Evolutionary conservation across 2,888 invertebrate genomes (phyloP).

Genomic region (Plagodis pulveraria): DNA sequence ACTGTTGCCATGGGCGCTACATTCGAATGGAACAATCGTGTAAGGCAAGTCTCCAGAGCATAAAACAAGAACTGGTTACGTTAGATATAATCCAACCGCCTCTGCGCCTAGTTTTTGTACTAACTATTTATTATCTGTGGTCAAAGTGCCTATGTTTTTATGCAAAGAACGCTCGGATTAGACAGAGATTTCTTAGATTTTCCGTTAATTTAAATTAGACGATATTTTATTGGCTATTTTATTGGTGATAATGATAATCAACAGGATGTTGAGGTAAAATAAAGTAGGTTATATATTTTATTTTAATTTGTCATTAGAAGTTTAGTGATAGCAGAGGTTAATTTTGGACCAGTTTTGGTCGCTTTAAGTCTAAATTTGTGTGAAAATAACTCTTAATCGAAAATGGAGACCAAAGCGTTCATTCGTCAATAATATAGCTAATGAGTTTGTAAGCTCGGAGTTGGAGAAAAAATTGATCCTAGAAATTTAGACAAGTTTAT

Average conservation of each 20-base stretch:
- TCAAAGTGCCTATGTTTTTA: conserved; percentile 7
- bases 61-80: too few relatives aligned
- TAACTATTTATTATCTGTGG: conserved; percentile 1
- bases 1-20: conserved; percentile 30
- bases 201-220: conserved; percentile 29
- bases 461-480: too few relatives aligned
- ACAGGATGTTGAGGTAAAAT: conserved; percentile 14
- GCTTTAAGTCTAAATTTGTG: not conserved
- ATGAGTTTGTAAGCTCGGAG: too few relatives aligned
- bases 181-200: conserved; percentile 11
- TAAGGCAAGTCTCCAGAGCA: too few relatives aligned
- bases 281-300: not conserved
- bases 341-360: conserved; percentile 4
- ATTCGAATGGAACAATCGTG: conserved; percentile 2
- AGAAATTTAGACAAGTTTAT: too few relatives aligned
- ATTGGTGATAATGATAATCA: conserved; percentile 3
- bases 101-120: not conserved
- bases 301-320: not conserved
- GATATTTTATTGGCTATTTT: conserved; percentile 7
- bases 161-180: conserved; percentile 20
- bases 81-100: too few relatives aligned
- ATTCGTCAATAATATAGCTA: too few relatives aligned
- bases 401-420: too few relatives aligned
- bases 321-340: not conserved
- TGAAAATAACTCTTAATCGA: too few relatives aligned